Evolutionary conservation across 2,113 vertebrate species (phyloP), one percentile per base, ranked within the genome.

Genomic region (Gorsachius goisagi): DNA sequence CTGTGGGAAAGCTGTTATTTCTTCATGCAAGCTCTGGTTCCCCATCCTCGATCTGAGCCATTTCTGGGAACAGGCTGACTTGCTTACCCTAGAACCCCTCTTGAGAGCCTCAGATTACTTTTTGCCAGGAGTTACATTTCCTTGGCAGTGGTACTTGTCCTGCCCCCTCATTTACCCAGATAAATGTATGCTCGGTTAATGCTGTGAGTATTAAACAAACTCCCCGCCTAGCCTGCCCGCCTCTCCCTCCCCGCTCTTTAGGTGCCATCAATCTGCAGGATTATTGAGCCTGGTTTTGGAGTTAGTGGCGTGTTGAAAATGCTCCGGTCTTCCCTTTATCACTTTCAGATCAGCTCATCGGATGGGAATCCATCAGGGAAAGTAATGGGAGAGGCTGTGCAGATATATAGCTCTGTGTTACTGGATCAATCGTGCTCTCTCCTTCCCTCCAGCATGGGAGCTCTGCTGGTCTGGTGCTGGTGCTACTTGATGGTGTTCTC

Each of bases 221-320:
- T 92, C 84, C 88, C 72, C 8, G 23, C 73, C 62, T 39, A 39
- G 64, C 55, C 58, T 82, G 56, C 77, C 23, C 3, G 13, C 58
- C 62, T 92, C 76, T 95, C 92, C 87, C 85, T 94, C 72, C 76
- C 59, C 2, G 12, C 76, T 96, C 85, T 91, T 81, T 24, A 62
- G 88, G 24, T 82, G 66, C 47, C 94, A 97, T 97, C 88, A 95
- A 96, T 97, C 96, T 94, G 39, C 58, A 44, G 89, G 94, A 93
- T 97, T 97, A 97, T 97, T 72, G 95, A 97, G 90, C 89, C 88
- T 6, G 2, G 85, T 94, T 93, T 91, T 60, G 87, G 95, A 96
- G 91, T 84, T 56, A 97, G 95, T 93, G 93, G 95, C 11, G 68
- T 95, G 96, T 96, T 95, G 96, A 89, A 95, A 96, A 91, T 30